phyloP scores from a whole-genome alignment of 2,797 vertebrate species.

The Bovichtus diacanthus region DNA sequence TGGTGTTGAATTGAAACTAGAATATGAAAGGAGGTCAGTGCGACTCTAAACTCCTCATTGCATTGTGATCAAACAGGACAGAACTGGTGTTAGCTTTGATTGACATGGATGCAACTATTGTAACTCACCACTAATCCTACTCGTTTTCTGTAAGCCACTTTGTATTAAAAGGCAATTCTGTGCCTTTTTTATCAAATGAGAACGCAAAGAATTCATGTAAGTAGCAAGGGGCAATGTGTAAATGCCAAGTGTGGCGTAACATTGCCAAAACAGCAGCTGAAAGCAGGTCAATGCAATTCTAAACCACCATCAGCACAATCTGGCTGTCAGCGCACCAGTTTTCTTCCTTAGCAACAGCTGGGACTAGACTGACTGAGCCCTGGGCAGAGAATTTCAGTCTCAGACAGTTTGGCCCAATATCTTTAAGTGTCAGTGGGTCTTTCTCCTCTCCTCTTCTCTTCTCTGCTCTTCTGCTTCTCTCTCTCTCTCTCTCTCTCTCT shows the following conservation, averaged over 20 bases:
- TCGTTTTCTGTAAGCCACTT: conserved; percentile 1
- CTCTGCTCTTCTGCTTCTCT: neutral
- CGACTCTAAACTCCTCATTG: neutral
- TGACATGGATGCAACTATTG: neutral
- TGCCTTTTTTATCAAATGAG: neutral
- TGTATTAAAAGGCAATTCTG: neutral
- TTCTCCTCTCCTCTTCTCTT: conserved; percentile 9
- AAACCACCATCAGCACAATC: conserved; percentile 40
- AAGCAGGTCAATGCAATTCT: conserved; percentile 51
- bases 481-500: too few relatives aligned
- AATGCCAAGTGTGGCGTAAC: conserved; percentile 31
- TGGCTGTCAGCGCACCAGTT: conserved; percentile 43
- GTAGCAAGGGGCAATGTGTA: neutral
- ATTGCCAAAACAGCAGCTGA: conserved; percentile 55
- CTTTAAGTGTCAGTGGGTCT: conserved; percentile 59
- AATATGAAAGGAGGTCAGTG: too few relatives aligned
- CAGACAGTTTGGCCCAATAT: conserved; percentile 67
- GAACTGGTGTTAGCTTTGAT: neutral
- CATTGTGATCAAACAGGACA: neutral
- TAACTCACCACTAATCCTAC: neutral
- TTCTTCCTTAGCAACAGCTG: conserved; percentile 73
- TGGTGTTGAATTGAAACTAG: too few relatives aligned
- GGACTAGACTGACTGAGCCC: conserved; percentile 52
- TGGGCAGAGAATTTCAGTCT: conserved; percentile 45
- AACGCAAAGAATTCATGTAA: conserved; percentile 11